Conservation (phyloP, 2,797 vertebrate species). For the Siniperca obscura region DNA sequence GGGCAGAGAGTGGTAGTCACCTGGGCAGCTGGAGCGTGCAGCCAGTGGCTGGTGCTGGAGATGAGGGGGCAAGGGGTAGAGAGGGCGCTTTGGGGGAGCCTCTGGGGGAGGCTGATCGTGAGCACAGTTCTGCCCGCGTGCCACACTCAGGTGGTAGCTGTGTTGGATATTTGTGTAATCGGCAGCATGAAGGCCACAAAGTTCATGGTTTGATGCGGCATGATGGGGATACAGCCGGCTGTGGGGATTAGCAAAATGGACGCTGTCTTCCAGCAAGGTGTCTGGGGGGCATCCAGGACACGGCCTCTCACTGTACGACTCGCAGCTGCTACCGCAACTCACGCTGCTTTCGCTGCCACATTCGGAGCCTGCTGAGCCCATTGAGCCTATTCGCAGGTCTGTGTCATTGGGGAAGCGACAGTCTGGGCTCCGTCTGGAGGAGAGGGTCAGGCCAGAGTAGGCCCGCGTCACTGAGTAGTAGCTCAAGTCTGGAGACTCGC, state of each 20-base stretch:
- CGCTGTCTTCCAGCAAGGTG: constrained; percentile 86
- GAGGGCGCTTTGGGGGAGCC: constrained; percentile 87
- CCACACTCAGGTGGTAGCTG: constrained; percentile 86
- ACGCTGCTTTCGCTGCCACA: constrained; percentile 95
- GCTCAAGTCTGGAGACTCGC: constrained; percentile 92
- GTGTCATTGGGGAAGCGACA: constrained; percentile 88
- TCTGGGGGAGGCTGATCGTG: constrained; percentile 90
- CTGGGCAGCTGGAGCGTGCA: constrained; percentile 91
- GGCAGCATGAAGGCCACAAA: constrained; percentile 57
- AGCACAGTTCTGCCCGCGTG: constrained; percentile 86
- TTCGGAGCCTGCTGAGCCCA: constrained; percentile 87
- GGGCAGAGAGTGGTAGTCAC: constrained; percentile 87
- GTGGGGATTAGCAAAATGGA: constrained; percentile 82
- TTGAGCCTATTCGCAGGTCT: constrained; percentile 88
- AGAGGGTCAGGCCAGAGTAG: constrained; percentile 89
- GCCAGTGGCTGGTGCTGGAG: constrained; percentile 88
- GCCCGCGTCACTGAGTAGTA: constrained; percentile 94
- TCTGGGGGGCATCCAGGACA: constrained; percentile 90
- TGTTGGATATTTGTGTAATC: constrained; percentile 84
- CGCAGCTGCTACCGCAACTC: constrained; percentile 91
- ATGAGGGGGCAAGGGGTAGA: constrained; percentile 89
- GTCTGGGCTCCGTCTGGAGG: constrained; percentile 90
- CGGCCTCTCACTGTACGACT: constrained; percentile 89
- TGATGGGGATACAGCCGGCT: constrained; percentile 69
- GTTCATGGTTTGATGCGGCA: constrained; percentile 44